phyloP scores from a whole-genome alignment of 2,113 vertebrate species.

The Macaca fascicularis region T2T-MFA8v1.1 NC_088379.1:155153001-155153500 shows the following conservation, averaged over 20 bases:
- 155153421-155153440: neutral
- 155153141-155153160: accelerated
- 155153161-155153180: neutral
- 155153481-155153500: neutral
- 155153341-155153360: neutral
- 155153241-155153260: accelerated
- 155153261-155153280: neutral
- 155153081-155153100: neutral
- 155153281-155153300: neutral
- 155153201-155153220: neutral
- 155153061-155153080: accelerated
- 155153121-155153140: neutral
- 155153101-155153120: neutral
- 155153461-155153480: neutral
- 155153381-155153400: neutral
- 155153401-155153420: neutral
- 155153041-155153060: too few relatives aligned
- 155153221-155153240: too few relatives aligned
- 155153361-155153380: neutral
- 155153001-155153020: too few relatives aligned
- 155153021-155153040: too few relatives aligned
- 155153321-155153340: accelerated
- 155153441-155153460: neutral
- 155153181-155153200: neutral
- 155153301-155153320: neutral